Evolutionary conservation across 1,140 invertebrate species (phyloP).

Genomic region (Nebria ingens): DNA sequence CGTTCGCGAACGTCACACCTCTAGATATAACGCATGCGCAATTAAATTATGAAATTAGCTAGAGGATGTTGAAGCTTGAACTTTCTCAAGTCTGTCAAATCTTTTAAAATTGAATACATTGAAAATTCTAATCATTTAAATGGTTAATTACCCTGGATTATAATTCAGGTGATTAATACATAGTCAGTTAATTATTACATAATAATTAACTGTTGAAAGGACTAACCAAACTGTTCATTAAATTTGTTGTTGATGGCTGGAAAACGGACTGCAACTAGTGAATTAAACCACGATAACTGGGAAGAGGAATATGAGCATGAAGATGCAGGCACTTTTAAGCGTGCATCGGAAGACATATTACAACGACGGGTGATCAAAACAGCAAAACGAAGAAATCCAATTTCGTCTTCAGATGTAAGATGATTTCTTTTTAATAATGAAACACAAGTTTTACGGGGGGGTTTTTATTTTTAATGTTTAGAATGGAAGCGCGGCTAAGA

Average conservation of each 20-base stretch:
- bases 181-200: background rate
- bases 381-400: constrained; percentile 53
- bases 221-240: background rate
- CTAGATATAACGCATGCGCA: too few species aligned
- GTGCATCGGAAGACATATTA: constrained; percentile 57
- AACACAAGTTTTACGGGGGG: too few species aligned
- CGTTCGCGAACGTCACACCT: too few species aligned
- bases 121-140: too few species aligned
- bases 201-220: background rate
- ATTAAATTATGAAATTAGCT: too few species aligned
- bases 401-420: constrained; percentile 17
- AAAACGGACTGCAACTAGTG: constrained; percentile 64
- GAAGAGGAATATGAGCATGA: constrained; percentile 72
- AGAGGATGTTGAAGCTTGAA: too few species aligned
- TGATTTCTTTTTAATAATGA: constrained; percentile 17
- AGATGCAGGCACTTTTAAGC: constrained; percentile 59
- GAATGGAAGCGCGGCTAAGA: constrained; percentile 36
- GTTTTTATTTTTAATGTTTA: constrained; percentile 24
- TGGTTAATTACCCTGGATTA: too few species aligned
- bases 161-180: too few species aligned
- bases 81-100: too few species aligned
- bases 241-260: constrained; percentile 45
- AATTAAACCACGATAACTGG: constrained; percentile 88
- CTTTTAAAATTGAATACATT: too few species aligned
- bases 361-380: constrained; percentile 65